A percentile compares a stretch with the other conserved stretches of the same genome.
These are phyloP conservation scores for Eupeodes corollae DNA, from an alignment of 1,140 invertebrate genomes.

Conservation along the genomic window DNA sequence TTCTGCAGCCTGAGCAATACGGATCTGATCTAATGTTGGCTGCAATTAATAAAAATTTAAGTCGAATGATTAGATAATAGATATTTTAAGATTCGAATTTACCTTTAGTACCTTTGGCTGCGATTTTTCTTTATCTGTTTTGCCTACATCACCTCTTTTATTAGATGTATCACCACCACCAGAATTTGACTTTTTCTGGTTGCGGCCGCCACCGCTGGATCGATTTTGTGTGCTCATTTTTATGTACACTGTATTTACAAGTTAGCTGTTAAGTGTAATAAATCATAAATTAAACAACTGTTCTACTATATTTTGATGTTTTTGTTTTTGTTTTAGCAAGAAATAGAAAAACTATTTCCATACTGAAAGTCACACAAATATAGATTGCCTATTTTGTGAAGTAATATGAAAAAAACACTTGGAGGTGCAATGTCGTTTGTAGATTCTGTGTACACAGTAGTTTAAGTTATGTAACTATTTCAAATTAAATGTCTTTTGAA, in stretches of 20 bases:
- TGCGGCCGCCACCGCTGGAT: constrained; percentile 31
- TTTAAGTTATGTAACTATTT: too few species aligned
- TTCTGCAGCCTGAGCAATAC: constrained; percentile 59
- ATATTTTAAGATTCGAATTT: not conserved
- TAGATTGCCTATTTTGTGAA: too few species aligned
- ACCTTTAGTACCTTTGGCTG: constrained; percentile 22
- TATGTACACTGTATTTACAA: constrained; percentile 41
- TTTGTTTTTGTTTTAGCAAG: too few species aligned
- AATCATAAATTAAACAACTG: too few species aligned
- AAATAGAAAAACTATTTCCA: too few species aligned
- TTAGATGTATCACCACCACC: constrained; percentile 13
- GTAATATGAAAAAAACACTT: too few species aligned
- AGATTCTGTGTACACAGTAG: too few species aligned
- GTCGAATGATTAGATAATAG: not conserved
- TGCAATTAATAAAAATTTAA: constrained; percentile 1
- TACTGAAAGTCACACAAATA: too few species aligned
- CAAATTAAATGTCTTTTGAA: too few species aligned
- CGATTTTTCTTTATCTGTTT: constrained; percentile 37
- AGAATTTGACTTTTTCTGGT: constrained; percentile 35
- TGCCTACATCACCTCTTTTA: constrained; percentile 31
- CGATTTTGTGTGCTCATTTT: constrained; percentile 39
- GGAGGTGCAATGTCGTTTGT: too few species aligned
- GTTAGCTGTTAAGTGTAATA: constrained; percentile 25
- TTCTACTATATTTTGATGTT: too few species aligned
- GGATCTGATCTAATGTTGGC: constrained; percentile 46